A percentile compares a stretch with the other conserved stretches of the same genome.
These are phyloP conservation scores for Leptodactylus fallax DNA, from an alignment of 2,797 vertebrate genomes.

Conservation along the genomic window DNA sequence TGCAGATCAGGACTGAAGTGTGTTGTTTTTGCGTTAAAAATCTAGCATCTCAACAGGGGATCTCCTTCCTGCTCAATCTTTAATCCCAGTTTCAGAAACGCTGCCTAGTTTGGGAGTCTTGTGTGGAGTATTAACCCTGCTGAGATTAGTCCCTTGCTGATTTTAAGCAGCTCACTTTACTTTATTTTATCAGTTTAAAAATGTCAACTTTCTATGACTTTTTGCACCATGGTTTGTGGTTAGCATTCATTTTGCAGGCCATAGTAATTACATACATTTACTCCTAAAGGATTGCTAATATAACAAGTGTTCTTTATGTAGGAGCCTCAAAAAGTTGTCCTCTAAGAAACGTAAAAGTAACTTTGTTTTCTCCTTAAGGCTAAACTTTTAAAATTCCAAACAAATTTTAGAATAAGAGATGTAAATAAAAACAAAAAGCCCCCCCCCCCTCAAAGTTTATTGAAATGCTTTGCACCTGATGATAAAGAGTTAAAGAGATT, in stretches of 20 bases:
- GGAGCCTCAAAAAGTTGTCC: no score
- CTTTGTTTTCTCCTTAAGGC: no score
- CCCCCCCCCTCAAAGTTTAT: neutral
- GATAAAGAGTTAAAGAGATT: neutral
- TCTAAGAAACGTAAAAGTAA: no score
- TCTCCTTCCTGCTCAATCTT: conserved; percentile 46
- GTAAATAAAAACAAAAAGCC: neutral
- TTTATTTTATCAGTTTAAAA: neutral
- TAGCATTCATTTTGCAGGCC: neutral
- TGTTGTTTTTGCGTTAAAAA: conserved; percentile 56
- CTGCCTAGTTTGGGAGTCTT: conserved; percentile 2
- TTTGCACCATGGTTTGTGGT: neutral
- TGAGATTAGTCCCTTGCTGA: neutral
- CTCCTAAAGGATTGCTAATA: neutral
- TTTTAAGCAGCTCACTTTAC: neutral
- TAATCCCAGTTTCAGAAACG: conserved; percentile 24
- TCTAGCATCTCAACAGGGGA: conserved; percentile 44
- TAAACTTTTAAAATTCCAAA: no score
- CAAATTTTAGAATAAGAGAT: no score
- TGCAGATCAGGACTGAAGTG: conserved; percentile 50
- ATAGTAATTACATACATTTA: neutral
- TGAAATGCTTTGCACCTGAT: neutral
- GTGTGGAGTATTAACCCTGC: neutral
- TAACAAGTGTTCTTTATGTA: neutral
- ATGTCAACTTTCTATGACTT: neutral